Base-by-base conservation (phyloP, 2,113 vertebrate genomes). In the Rynchops niger region DNA sequence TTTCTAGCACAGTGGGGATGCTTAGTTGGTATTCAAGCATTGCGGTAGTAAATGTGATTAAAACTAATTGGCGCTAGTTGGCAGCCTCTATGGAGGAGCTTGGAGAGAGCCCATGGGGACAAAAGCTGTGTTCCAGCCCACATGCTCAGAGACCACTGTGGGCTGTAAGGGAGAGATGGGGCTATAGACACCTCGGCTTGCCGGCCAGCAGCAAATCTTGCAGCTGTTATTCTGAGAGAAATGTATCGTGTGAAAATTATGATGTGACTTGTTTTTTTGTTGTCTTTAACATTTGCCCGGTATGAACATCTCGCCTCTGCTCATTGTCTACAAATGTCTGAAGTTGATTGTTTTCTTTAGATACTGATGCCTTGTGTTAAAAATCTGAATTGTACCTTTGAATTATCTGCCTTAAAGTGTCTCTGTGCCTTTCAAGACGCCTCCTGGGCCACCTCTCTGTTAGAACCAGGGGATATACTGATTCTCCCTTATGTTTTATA, bases 351-450 rank as follows among this genome's bases (percentile, higher is more conserved):
- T 6, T 59, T 27, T 77, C 85, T 87, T 72, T 69, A 85, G 84
- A 56, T 85, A 66, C 71, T 3, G 3, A 90, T 94, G 90, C 81
- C 83, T 96, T 83, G 82, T 96, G 56, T 96, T 96, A 79, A 87
- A 95, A 82, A 87, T 86, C 40, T 77, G 86, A 81, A 71, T 70
- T 89, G 74, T 95, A 92, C 43, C 52, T 96, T 91, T 82, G 55
- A 83, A 86, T 86, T 86, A 78, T 36, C 82, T 95, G 96, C 95
- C 96, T 97, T 97, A 97, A 90, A 78, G 67, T 52, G 78, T 42
- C 78, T 90, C 87, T 92, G 92, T 97, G 96, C 96, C 97, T 97
- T 97, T 97, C 88, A 70, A 94, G 62, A 93, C 0, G 0, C 86
- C 30, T 93, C 72, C 47, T 69, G 79, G 53, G 85, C 88, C 71